Evolutionary conservation across 2,888 invertebrate species (phyloP).

Genomic region (Rhamphomyia laevipes): DNA sequence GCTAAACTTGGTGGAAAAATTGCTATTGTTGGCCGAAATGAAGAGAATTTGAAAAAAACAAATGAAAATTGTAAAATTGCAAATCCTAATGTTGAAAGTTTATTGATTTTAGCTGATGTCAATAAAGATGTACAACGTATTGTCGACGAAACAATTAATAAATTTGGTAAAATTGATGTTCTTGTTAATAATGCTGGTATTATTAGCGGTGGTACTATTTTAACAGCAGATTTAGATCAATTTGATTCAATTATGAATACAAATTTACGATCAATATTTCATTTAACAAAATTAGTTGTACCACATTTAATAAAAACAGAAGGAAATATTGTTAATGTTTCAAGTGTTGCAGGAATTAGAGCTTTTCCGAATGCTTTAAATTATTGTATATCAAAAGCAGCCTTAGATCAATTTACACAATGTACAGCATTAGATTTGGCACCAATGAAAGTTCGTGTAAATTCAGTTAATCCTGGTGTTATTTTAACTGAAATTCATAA

Average conservation of each 20-base stretch:
- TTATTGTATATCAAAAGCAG: constrained; percentile 87
- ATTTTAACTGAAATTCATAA: constrained; percentile 79
- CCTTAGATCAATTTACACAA: constrained; percentile 86
- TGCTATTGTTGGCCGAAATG: constrained; percentile 56
- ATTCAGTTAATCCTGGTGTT: constrained; percentile 88
- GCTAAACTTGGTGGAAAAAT: constrained; percentile 50
- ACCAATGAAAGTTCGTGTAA: constrained; percentile 67
- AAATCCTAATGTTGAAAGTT: constrained; percentile 40
- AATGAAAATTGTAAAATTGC: constrained; percentile 42
- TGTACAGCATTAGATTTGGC: constrained; percentile 79
- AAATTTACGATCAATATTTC: constrained; percentile 68
- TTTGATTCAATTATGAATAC: constrained; percentile 79
- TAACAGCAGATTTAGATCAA: constrained; percentile 67
- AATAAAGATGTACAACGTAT: constrained; percentile 49
- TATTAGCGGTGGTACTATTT: constrained; percentile 65
- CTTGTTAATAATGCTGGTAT: constrained; percentile 84
- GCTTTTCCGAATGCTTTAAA: constrained; percentile 82
- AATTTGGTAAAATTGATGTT: constrained; percentile 59
- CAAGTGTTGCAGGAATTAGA: constrained; percentile 79
- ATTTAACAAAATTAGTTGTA: constrained; percentile 69
- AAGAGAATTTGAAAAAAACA: constrained; percentile 50
- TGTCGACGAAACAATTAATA: constrained; percentile 51
- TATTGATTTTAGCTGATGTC: constrained; percentile 52
- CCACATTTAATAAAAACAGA: constrained; percentile 69
- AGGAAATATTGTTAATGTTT: constrained; percentile 85